phyloP scores from a whole-genome alignment of 2,888 invertebrate species.

The Pasiphila rectangulata region DNA sequence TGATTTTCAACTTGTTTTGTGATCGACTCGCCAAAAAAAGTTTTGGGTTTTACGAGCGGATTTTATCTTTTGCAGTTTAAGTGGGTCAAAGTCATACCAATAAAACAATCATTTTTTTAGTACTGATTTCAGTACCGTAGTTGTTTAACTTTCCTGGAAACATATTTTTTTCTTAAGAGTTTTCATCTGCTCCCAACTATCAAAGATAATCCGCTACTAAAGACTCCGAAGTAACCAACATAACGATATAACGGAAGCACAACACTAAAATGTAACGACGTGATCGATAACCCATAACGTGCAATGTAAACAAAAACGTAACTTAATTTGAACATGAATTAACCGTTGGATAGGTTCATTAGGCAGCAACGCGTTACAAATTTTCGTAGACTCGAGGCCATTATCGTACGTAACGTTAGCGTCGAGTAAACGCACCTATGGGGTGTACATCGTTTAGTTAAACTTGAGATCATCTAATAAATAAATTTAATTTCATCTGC shows the following conservation, averaged over 20 bases:
- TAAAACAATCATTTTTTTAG: neutral
- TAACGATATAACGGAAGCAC: neutral
- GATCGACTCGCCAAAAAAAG: conserved; percentile 12
- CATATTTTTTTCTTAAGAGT: too few relatives aligned
- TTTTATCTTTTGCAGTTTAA: conserved; percentile 12
- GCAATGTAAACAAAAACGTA: conserved; percentile 31
- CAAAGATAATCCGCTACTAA: too few relatives aligned
- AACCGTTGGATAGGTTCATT: conserved; percentile 35
- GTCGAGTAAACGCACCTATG: conserved; percentile 7
- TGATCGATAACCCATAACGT: conserved; percentile 14
- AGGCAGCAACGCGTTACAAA: conserved; percentile 35
- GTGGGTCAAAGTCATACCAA: neutral
- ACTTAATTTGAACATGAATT: conserved; percentile 37
- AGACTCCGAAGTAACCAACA: neutral
- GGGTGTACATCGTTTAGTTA: conserved; percentile 4
- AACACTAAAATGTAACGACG: neutral
- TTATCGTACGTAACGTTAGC: conserved; percentile 26
- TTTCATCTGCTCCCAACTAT: too few relatives aligned
- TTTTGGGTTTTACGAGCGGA: conserved; percentile 19
- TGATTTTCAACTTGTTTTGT: conserved; percentile 17
- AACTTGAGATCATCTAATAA: neutral
- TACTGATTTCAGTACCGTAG: too few relatives aligned
- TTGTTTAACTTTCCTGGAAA: neutral
- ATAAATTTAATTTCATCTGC: neutral
- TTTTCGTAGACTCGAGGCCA: conserved; percentile 28